phyloP scores from a whole-genome alignment of 2,888 invertebrate genomes.

The Crematogaster levior region DNA sequence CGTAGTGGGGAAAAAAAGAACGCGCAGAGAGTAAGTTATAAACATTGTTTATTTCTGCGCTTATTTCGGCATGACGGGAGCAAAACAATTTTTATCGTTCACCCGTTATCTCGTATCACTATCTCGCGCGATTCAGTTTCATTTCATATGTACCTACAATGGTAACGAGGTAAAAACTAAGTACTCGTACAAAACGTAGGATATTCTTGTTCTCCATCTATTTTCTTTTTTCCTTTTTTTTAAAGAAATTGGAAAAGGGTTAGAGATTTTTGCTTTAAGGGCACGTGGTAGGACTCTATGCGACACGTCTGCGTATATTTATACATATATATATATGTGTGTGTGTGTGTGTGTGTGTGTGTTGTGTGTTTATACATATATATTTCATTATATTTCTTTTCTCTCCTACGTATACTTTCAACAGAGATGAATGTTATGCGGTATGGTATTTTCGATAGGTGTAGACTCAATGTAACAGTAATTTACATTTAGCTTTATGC shows the following conservation, averaged over 20 bases:
- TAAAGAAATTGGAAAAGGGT: not conserved
- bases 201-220: slow-evolving; percentile 27
- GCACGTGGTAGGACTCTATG: slow-evolving; percentile 53
- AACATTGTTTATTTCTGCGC: slow-evolving; percentile 69
- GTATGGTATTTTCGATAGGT: not conserved
- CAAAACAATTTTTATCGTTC: slow-evolving; percentile 52
- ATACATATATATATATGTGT: slow-evolving; percentile 22
- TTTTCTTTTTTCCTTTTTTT: not conserved
- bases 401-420: slow-evolving; percentile 62
- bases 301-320: slow-evolving; percentile 33
- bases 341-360: too few species aligned
- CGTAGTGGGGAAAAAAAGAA: slow-evolving; percentile 13
- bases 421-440: slow-evolving; percentile 53
- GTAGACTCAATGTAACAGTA: slow-evolving; percentile 13
- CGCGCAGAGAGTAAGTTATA: slow-evolving; percentile 56
- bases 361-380: slow-evolving; percentile 39
- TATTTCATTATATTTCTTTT: slow-evolving; percentile 5
- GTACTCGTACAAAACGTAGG: slow-evolving; percentile 72
- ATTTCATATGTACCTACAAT: slow-evolving; percentile 20
- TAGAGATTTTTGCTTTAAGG: slow-evolving; percentile 42
- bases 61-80: slow-evolving; percentile 49
- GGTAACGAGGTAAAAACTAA: slow-evolving; percentile 69
- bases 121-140: slow-evolving; percentile 21
- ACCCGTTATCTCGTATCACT: slow-evolving; percentile 28
- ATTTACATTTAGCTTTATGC: slow-evolving; percentile 19